phyloP scores from a whole-genome alignment of 2,888 invertebrate genomes.

The Peribatodes rhomboidaria region DNA sequence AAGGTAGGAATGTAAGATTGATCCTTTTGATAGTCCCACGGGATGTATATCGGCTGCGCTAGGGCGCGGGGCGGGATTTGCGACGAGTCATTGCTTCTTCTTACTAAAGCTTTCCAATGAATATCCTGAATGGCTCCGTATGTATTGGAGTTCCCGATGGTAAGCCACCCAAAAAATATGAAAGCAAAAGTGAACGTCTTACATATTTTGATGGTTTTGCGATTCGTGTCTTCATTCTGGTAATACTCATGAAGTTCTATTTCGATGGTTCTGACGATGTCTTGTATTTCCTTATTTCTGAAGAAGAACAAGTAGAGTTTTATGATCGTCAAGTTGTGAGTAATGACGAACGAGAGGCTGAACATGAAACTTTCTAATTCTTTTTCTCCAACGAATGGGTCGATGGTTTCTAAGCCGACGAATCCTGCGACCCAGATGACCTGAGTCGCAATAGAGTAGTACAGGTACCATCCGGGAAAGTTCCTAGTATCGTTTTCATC shows the following conservation, averaged over 20 bases:
- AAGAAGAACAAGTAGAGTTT: constrained; percentile 80
- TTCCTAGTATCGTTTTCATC: constrained; percentile 71
- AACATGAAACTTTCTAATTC: constrained; percentile 81
- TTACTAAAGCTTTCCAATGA: constrained; percentile 69
- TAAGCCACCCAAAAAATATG: constrained; percentile 79
- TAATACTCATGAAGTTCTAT: constrained; percentile 71
- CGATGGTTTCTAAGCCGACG: constrained; percentile 79
- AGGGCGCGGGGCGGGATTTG: constrained; percentile 66
- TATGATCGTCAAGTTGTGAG: constrained; percentile 78
- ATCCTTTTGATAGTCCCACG: constrained; percentile 78
- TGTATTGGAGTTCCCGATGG: constrained; percentile 74
- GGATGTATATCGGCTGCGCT: constrained; percentile 80
- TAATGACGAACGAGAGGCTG: constrained; percentile 80
- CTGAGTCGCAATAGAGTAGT: constrained; percentile 74
- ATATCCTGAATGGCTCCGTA: constrained; percentile 76
- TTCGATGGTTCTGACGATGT: constrained; percentile 72
- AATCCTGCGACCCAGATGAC: constrained; percentile 78
- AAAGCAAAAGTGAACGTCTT: constrained; percentile 72
- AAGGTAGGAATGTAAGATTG: constrained; percentile 71
- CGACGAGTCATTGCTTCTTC: constrained; percentile 62
- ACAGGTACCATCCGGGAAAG: constrained; percentile 74
- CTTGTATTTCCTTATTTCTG: constrained; percentile 74
- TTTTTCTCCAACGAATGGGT: constrained; percentile 79
- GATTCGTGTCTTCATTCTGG: constrained; percentile 69
- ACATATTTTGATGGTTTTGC: constrained; percentile 65